These are phyloP conservation scores for Boloria selene DNA, from an alignment of 2,888 invertebrate species.

Conservation along the genomic window DNA sequence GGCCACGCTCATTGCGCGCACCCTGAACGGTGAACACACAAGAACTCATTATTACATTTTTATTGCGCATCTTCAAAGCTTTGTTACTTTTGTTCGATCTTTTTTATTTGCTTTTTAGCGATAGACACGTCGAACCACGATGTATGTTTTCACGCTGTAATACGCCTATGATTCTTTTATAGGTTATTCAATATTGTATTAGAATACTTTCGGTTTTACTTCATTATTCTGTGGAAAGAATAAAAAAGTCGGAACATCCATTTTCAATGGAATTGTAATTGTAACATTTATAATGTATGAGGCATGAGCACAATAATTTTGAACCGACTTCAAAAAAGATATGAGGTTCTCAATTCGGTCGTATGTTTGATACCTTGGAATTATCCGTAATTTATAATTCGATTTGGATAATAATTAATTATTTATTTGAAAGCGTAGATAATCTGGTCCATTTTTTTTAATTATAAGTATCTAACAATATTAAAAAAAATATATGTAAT, in stretches of 20 bases:
- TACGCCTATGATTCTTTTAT: constrained; percentile 64
- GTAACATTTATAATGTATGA: not conserved
- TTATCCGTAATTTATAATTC: too few relatives aligned
- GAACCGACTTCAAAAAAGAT: too few relatives aligned
- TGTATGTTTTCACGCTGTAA: constrained; percentile 79
- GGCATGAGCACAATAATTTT: too few relatives aligned
- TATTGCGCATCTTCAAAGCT: constrained; percentile 79
- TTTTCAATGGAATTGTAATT: constrained; percentile 19
- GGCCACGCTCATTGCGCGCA: constrained; percentile 67
- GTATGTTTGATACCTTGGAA: too few relatives aligned
- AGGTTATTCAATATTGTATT: constrained; percentile 39
- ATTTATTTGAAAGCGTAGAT: too few relatives aligned
- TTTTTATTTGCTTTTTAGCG: constrained; percentile 72
- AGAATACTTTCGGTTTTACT: constrained; percentile 26
- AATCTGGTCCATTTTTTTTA: too few relatives aligned
- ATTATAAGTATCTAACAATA: too few relatives aligned
- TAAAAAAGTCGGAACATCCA: constrained; percentile 21
- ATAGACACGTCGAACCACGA: constrained; percentile 66
- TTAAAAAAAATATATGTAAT: too few relatives aligned
- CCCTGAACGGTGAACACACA: constrained; percentile 62
- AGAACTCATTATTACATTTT: constrained; percentile 75
- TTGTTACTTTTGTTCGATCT: constrained; percentile 70
- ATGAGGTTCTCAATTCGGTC: too few relatives aligned
- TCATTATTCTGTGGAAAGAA: constrained; percentile 19
- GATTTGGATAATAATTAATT: too few relatives aligned